phyloP scores from a whole-genome alignment of 2,797 vertebrate species.

The Brachymystax lenok region DNA sequence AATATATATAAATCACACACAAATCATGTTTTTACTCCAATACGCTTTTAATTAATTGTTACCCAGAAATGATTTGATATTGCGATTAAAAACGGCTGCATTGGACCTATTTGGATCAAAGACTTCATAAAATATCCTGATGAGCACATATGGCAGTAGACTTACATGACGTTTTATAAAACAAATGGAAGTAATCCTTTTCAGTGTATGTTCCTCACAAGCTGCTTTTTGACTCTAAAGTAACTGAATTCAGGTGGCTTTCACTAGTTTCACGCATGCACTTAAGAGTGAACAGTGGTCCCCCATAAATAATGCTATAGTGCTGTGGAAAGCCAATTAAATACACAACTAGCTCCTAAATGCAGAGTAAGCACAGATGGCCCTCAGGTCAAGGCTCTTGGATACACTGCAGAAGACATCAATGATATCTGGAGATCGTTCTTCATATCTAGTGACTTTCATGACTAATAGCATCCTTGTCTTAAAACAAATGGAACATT shows the following conservation, averaged over 20 bases:
- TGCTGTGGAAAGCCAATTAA: constrained; percentile 55
- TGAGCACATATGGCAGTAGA: constrained; percentile 48
- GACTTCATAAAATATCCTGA: constrained; percentile 56
- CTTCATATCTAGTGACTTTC: not conserved
- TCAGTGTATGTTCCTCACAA: constrained; percentile 41
- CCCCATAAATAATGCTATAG: constrained; percentile 62
- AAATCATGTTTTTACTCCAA: too few species aligned
- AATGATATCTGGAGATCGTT: not conserved
- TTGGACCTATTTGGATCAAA: constrained; percentile 40
- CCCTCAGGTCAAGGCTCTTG: constrained; percentile 59
- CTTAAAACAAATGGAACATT: not conserved
- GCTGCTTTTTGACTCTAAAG: constrained; percentile 33
- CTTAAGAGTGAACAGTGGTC: constrained; percentile 41
- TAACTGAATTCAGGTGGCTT: constrained; percentile 47
- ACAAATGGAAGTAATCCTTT: constrained; percentile 40
- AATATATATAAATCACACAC: too few species aligned
- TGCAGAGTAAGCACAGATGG: constrained; percentile 61
- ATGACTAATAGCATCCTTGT: not conserved
- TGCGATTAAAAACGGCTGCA: too few species aligned
- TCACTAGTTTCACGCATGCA: constrained; percentile 44
- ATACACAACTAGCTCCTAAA: constrained; percentile 51
- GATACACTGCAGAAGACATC: not conserved
- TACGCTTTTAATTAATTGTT: too few species aligned
- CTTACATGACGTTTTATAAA: constrained; percentile 8
- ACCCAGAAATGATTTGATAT: too few species aligned